phyloP scores from a whole-genome alignment of 2,113 vertebrate species.

The Jaculus jaculus region DNA sequence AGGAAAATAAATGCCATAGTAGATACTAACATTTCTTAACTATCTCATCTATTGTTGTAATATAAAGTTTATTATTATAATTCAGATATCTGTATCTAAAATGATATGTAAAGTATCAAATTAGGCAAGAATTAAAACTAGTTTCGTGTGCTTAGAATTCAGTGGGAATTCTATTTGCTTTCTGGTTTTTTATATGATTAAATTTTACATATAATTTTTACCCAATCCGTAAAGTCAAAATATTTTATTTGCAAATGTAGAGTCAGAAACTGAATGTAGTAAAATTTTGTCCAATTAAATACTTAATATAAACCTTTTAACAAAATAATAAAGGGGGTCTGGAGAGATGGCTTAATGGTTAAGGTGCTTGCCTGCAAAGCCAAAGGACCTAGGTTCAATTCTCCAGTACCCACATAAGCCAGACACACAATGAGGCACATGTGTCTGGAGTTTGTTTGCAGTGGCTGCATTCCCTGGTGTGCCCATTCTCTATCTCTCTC shows the following conservation, averaged over 20 bases:
- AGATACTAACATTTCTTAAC: slow-evolving; percentile 23
- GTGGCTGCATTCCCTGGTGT: too few relatives aligned
- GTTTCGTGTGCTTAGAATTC: slow-evolving; percentile 23
- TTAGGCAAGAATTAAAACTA: slow-evolving; percentile 48
- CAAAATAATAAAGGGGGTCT: not conserved
- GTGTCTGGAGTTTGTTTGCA: too few relatives aligned
- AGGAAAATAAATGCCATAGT: not conserved
- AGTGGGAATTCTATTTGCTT: slow-evolving; percentile 29
- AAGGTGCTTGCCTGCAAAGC: too few relatives aligned
- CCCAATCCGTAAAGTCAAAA: slow-evolving; percentile 27
- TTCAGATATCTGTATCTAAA: slow-evolving; percentile 18
- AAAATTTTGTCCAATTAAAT: slow-evolving; percentile 29
- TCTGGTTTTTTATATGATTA: slow-evolving; percentile 19
- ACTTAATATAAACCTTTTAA: slow-evolving; percentile 4
- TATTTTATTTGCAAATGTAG: not conserved
- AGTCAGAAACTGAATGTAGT: not conserved
- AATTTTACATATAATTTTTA: slow-evolving; percentile 32
- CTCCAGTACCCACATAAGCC: too few relatives aligned
- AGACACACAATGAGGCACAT: too few relatives aligned
- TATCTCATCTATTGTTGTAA: not conserved
- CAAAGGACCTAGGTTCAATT: too few relatives aligned
- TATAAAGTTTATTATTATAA: not conserved
- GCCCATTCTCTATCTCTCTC: too few relatives aligned
- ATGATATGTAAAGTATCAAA: slow-evolving; percentile 19
- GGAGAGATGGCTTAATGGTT: too few relatives aligned